These are phyloP conservation scores for Drosophila cardini DNA, from an alignment of 1,140 invertebrate genomes.

Conservation along the genomic window DNA sequence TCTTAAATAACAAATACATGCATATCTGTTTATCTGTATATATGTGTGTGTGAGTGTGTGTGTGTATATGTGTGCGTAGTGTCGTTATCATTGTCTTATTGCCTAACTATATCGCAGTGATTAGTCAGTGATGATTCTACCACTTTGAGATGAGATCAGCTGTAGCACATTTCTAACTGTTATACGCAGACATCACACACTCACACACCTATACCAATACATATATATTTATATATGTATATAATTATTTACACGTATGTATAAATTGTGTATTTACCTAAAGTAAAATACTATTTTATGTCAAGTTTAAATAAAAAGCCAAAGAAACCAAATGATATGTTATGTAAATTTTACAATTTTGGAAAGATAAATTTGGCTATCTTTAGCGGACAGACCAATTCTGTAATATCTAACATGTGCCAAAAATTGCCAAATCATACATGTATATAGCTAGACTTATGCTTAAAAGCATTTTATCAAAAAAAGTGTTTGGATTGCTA, in stretches of 20 bases:
- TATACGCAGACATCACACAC: conserved; percentile 20
- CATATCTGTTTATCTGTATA: conserved; percentile 23
- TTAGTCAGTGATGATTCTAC: conserved; percentile 14
- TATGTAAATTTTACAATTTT: not conserved
- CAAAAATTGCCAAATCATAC: too few relatives aligned
- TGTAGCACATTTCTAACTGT: not conserved
- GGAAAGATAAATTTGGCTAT: not conserved
- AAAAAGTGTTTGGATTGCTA: too few relatives aligned
- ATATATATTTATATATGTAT: conserved; percentile 9
- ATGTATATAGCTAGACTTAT: too few relatives aligned
- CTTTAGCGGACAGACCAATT: too few relatives aligned
- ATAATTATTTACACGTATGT: conserved; percentile 1
- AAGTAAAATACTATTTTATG: conserved; percentile 25
- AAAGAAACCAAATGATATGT: conserved; percentile 23
- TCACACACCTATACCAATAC: conserved; percentile 20
- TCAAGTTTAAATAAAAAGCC: conserved; percentile 37
- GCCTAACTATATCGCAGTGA: not conserved
- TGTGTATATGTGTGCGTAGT: not conserved
- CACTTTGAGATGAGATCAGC: not conserved
- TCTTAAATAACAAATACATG: conserved; percentile 43
- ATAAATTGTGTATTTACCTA: conserved; percentile 19
- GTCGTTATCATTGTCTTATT: conserved; percentile 12
- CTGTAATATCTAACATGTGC: too few relatives aligned
- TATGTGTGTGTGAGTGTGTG: not conserved
- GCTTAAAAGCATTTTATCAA: too few relatives aligned